phyloP scores from a whole-genome alignment of 2,888 invertebrate species.

The Drosophila buzzatii region DNA sequence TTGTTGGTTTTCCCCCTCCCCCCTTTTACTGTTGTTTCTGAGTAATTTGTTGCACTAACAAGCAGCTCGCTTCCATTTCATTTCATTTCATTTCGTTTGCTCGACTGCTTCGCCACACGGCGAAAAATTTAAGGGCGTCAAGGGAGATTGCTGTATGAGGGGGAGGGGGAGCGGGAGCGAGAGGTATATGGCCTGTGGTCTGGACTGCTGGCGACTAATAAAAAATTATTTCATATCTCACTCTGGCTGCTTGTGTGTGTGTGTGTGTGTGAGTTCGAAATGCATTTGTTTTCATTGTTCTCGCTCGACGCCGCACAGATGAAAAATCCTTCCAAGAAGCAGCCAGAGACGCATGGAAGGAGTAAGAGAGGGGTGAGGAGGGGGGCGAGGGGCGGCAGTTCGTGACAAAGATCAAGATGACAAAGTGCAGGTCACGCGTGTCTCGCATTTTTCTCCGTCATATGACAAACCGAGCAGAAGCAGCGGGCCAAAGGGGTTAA shows the following conservation, averaged over 20 bases:
- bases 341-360: not conserved
- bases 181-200: slow-evolving; percentile 15
- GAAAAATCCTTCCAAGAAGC: slow-evolving; percentile 24
- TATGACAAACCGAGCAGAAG: slow-evolving; percentile 15
- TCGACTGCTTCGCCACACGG: slow-evolving; percentile 47
- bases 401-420: slow-evolving; percentile 71
- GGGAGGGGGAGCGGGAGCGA: not conserved
- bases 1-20: not conserved
- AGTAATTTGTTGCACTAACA: slow-evolving; percentile 77
- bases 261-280: slow-evolving; percentile 41
- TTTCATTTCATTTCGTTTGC: slow-evolving; percentile 67
- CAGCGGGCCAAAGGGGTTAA: slow-evolving; percentile 4
- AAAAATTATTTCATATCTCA: slow-evolving; percentile 76
- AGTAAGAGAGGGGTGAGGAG: not conserved
- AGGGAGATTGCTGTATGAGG: not conserved
- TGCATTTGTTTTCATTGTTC: slow-evolving; percentile 78
- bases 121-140: slow-evolving; percentile 9
- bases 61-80: slow-evolving; percentile 73
- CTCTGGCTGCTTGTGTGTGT: not conserved
- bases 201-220: slow-evolving; percentile 59
- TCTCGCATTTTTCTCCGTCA: slow-evolving; percentile 56
- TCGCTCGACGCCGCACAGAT: slow-evolving; percentile 34
- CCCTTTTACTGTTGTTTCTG: slow-evolving; percentile 44
- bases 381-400: not conserved
- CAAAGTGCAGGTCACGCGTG: slow-evolving; percentile 72